Evolutionary conservation across 2,888 invertebrate species (phyloP), one percentile per base, ranked within the genome.

Genomic region (Aporophyla nigra): DNA sequence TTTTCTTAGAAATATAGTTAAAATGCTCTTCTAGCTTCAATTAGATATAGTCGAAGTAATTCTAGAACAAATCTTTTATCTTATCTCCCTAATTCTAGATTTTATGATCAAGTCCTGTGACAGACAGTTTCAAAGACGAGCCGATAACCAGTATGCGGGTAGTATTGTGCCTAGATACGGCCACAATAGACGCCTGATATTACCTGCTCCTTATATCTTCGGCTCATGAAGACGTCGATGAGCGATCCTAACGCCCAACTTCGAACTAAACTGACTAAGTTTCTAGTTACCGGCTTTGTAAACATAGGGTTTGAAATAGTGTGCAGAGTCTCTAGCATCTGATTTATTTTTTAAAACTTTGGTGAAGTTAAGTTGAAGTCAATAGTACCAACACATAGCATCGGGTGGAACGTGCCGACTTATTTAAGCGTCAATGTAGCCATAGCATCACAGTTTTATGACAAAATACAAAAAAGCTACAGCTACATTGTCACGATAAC

Each of bases 161-260:
- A 16, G 71, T 65, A 70, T 83, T 74, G 67, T 79, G 12, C 33
- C 43, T 24, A 58, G 73, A 27, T 33, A 43, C 0, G 21, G 21
- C 43, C n/a, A 76, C 68, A 75, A 77, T 76, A 62, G 61, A 16
- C 54, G 49, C n/a, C 21, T 24, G 65, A 71, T 70, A 73, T 62
- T 49, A 67, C 66, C 40, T n/a, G 33, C 33, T 33, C 33, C 33
- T 33, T 33, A 33, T 49, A 56, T 70, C 63, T 67, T 40, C 19
- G 5, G 61, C 66, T 77, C 71, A 77, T 78, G 78, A 71, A 53
- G 62, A 74, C 56, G 69, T 76, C 82, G 75, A 85, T 82, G 68
- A 69, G n/a, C 70, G 61, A 43, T 24, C 43, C 40, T 61, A 63
- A 58, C 53, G 49, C 19, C 46, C 21, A 79, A 79, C 76, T 85